Evolutionary conservation across 1,140 invertebrate genomes (phyloP).

Genomic region (Microvelia longipes): DNA sequence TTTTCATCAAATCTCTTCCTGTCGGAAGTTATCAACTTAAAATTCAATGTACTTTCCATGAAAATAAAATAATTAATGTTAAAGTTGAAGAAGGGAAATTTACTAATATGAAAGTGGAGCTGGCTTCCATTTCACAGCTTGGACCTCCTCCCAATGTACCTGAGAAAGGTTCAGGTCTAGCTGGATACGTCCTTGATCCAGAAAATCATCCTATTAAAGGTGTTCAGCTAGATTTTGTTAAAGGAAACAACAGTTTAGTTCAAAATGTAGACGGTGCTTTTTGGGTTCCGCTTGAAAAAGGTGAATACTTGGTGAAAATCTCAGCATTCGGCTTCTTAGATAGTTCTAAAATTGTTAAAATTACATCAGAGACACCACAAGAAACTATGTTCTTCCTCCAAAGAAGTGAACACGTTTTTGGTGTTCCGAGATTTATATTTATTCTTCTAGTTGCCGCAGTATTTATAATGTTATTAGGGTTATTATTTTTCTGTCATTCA

Average conservation of each 20-base stretch:
- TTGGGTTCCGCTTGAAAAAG: slow-evolving; percentile 33
- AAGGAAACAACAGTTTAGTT: slow-evolving; percentile 29
- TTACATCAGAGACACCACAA: background rate
- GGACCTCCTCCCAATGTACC: slow-evolving; percentile 1
- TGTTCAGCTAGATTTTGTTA: slow-evolving; percentile 37
- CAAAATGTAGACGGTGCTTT: slow-evolving; percentile 41
- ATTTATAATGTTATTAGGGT: background rate
- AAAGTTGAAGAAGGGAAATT: slow-evolving; percentile 24
- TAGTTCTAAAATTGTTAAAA: background rate
- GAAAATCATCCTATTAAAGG: slow-evolving; percentile 39
- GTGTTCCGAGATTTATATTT: background rate
- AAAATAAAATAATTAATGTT: slow-evolving; percentile 5
- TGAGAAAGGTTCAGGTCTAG: slow-evolving; percentile 4
- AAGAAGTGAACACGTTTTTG: background rate
- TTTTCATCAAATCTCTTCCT: slow-evolving; percentile 49
- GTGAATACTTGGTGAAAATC: background rate
- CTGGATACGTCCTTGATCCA: slow-evolving; percentile 39
- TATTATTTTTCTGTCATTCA: background rate
- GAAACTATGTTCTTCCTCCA: background rate
- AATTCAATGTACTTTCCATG: slow-evolving; percentile 10
- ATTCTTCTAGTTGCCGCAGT: background rate
- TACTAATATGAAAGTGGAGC: slow-evolving; percentile 25
- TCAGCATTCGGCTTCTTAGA: background rate
- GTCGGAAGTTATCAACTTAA: slow-evolving; percentile 42
- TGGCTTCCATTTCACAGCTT: slow-evolving; percentile 15